These are phyloP conservation scores for Paracanthobrama guichenoti DNA, from an alignment of 2,113 vertebrate species.

Conservation along the genomic window DNA sequence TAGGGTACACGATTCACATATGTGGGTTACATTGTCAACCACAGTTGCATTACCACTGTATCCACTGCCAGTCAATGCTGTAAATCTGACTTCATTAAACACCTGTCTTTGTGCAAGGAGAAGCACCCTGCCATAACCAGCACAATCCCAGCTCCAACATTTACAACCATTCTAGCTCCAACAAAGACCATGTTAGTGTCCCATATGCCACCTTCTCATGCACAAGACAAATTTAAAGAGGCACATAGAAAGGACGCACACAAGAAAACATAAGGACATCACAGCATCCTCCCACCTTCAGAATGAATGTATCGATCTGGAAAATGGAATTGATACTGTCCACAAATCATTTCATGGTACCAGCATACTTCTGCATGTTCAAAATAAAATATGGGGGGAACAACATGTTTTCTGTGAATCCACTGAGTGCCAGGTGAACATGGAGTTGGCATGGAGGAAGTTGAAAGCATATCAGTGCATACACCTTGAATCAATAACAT, in stretches of 20 bases:
- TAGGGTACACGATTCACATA: conserved; percentile 47
- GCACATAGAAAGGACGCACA: conserved; percentile 37
- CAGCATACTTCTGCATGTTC: conserved; percentile 20
- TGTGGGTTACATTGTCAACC: conserved; percentile 45
- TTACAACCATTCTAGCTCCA: background rate
- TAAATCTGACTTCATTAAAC: conserved; percentile 36
- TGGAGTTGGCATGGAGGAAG: conserved; percentile 32
- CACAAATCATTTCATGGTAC: conserved; percentile 12
- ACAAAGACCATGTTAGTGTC: background rate
- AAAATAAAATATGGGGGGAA: conserved; percentile 33
- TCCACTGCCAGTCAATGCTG: conserved; percentile 41
- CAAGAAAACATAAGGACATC: conserved; percentile 18
- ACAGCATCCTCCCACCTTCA: conserved; percentile 11
- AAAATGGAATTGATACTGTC: conserved; percentile 6
- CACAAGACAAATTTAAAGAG: conserved; percentile 1
- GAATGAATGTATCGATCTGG: conserved; percentile 2
- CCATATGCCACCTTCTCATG: conserved; percentile 3
- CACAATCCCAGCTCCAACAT: no score
- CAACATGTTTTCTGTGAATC: conserved; percentile 35
- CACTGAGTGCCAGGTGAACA: conserved; percentile 34
- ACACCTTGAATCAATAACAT: conserved; percentile 27
- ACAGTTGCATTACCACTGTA: conserved; percentile 45
- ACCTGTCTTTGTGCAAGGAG: background rate
- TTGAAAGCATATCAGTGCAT: conserved; percentile 34
- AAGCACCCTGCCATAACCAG: background rate